These are phyloP conservation scores for Noturus placidus DNA, from an alignment of 2,113 vertebrate genomes.

Conservation along the genomic window DNA sequence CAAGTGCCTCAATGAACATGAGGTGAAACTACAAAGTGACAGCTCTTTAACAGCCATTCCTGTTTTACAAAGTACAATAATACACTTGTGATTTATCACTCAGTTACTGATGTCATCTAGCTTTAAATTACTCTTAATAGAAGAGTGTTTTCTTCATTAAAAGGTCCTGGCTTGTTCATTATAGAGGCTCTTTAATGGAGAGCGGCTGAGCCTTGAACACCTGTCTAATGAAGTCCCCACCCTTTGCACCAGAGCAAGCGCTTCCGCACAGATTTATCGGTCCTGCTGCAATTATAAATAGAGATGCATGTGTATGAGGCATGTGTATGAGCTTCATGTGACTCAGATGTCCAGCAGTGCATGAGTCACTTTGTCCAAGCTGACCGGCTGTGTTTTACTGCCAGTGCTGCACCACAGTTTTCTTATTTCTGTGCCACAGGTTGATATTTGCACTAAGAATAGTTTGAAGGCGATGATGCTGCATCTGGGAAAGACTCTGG, in stretches of 20 bases:
- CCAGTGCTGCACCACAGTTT: neutral
- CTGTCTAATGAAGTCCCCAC: slow-evolving; percentile 24
- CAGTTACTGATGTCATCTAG: slow-evolving; percentile 24
- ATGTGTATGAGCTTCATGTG: slow-evolving; percentile 1
- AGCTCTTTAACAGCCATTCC: neutral
- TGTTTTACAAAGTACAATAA: slow-evolving; percentile 32
- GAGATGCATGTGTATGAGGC: neutral
- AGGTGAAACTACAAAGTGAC: slow-evolving; percentile 18
- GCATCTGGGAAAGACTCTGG: neutral
- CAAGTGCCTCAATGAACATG: slow-evolving; percentile 8
- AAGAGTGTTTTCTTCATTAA: slow-evolving; percentile 9
- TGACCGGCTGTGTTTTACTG: neutral
- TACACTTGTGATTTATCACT: slow-evolving; percentile 35
- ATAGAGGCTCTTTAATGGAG: neutral
- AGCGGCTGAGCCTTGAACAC: slow-evolving; percentile 40
- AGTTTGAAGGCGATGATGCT: neutral
- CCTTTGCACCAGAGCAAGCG: neutral
- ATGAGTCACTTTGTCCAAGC: slow-evolving; percentile 13
- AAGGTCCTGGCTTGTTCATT: neutral
- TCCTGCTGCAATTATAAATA: slow-evolving; percentile 12
- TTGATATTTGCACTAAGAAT: neutral
- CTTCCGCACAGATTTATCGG: slow-evolving; percentile 32
- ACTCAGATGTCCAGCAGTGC: neutral
- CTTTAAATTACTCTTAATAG: slow-evolving; percentile 30
- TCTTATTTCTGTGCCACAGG: neutral